Evolutionary conservation across 2,797 vertebrate species (phyloP).

Genomic region (Falco peregrinus): DNA sequence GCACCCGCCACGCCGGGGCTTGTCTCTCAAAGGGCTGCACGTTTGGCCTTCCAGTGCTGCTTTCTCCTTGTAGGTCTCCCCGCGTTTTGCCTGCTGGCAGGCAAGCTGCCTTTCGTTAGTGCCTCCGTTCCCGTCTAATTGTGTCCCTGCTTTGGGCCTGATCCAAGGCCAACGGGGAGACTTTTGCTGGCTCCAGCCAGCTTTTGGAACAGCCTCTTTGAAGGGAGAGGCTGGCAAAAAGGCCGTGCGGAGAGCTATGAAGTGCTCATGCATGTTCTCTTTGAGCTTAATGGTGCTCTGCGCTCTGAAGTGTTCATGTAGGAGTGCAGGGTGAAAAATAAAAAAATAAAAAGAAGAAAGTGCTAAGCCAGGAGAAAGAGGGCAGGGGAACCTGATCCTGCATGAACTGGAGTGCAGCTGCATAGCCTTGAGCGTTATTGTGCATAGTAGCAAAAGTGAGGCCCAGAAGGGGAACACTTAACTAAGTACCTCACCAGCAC

Average conservation of each 20-base stretch:
- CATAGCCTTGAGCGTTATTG: slow-evolving; percentile 58
- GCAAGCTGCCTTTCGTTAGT: background rate
- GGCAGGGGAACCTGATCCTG: slow-evolving; percentile 68
- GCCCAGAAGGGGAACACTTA: slow-evolving; percentile 53
- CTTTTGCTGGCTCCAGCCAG: background rate
- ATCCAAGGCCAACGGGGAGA: background rate
- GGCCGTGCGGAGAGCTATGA: background rate
- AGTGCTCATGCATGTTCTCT: background rate
- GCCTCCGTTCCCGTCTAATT: background rate
- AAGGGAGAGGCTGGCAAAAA: background rate
- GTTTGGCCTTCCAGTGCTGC: background rate
- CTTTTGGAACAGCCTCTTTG: background rate
- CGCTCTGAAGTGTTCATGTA: background rate
- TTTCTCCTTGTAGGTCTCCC: background rate
- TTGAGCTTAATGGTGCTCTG: background rate
- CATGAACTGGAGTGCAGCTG: slow-evolving; percentile 63
- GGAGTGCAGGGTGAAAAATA: background rate
- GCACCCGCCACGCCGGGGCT: fast-evolving
- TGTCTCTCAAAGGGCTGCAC: background rate
- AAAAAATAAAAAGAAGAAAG: background rate
- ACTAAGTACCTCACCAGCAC: slow-evolving; percentile 30
- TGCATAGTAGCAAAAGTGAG: slow-evolving; percentile 58
- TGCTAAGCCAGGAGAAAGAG: slow-evolving; percentile 59
- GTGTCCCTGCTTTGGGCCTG: background rate
- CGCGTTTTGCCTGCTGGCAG: background rate